phyloP scores from a whole-genome alignment of 2,113 vertebrate genomes.

The Condylura cristata region DNA sequence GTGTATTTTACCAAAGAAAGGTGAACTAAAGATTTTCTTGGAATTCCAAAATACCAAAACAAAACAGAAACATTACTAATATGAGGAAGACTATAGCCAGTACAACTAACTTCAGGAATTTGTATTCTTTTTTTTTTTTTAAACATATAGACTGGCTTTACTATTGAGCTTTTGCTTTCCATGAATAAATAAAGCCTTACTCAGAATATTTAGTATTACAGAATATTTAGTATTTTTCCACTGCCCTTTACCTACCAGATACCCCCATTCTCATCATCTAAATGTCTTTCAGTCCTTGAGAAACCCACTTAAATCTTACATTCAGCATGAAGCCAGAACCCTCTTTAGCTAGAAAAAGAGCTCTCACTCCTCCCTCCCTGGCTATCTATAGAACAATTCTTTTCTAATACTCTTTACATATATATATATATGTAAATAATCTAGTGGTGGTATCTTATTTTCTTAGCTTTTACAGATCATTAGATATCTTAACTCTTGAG shows the following conservation, averaged over 20 bases:
- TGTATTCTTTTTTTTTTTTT: neutral
- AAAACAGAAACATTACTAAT: conserved; percentile 34
- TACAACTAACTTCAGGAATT: conserved; percentile 8
- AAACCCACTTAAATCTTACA: conserved; percentile 3
- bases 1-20: neutral
- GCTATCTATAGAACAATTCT: neutral
- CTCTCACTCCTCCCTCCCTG: neutral
- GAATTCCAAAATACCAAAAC: conserved; percentile 31
- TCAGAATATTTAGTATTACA: neutral
- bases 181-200: conserved; percentile 20
- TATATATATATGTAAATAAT: neutral
- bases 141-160: conserved; percentile 15
- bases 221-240: conserved; percentile 35
- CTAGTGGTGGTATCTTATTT: neutral
- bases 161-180: conserved; percentile 28
- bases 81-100: conserved; percentile 34
- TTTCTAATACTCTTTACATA: conserved; percentile 10
- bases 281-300: neutral
- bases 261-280: neutral
- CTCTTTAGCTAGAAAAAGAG: neutral
- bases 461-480: conserved; percentile 43
- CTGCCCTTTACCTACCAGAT: neutral
- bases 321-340: neutral
- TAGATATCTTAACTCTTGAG: conserved; percentile 43
- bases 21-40: conserved; percentile 22